These are phyloP conservation scores for Misgurnus anguillicaudatus DNA, from an alignment of 2,113 vertebrate genomes.

Conservation along the genomic window DNA sequence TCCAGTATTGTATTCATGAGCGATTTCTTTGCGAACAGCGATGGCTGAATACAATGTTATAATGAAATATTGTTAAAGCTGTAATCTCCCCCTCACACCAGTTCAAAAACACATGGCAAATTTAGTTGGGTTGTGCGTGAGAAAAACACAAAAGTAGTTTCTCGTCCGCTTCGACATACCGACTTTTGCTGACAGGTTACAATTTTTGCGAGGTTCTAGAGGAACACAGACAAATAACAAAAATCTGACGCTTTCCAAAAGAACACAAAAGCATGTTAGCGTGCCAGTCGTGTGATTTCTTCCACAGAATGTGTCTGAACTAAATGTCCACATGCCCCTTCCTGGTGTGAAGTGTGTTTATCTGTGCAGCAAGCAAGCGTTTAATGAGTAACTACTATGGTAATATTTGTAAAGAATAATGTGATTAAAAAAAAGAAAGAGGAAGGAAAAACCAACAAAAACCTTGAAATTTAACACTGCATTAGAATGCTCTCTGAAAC, in stretches of 20 bases:
- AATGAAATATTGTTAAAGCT: slow-evolving; percentile 74
- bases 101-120: slow-evolving; percentile 63
- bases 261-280: slow-evolving; percentile 35
- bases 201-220: slow-evolving; percentile 36
- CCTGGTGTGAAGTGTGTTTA: slow-evolving; percentile 72
- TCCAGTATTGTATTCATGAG: slow-evolving; percentile 83
- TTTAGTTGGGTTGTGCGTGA: slow-evolving; percentile 47
- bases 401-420: slow-evolving; percentile 78
- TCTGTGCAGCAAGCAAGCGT: slow-evolving; percentile 78
- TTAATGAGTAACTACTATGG: slow-evolving; percentile 73
- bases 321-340: slow-evolving; percentile 57
- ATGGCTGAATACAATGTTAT: slow-evolving; percentile 80
- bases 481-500: slow-evolving; percentile 68
- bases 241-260: slow-evolving; percentile 52
- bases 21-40: slow-evolving; percentile 69
- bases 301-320: slow-evolving; percentile 43
- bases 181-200: slow-evolving; percentile 48
- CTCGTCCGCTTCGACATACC: slow-evolving; percentile 38
- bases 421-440: slow-evolving; percentile 45
- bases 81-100: slow-evolving; percentile 71
- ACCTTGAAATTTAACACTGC: slow-evolving; percentile 68
- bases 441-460: slow-evolving; percentile 56
- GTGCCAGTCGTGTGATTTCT: slow-evolving; percentile 26
- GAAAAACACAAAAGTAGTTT: slow-evolving; percentile 28
- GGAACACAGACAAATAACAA: slow-evolving; percentile 34